Base-by-base conservation (phyloP, 1,140 invertebrate species). In the Hyposmocoma kahamanoa region DNA sequence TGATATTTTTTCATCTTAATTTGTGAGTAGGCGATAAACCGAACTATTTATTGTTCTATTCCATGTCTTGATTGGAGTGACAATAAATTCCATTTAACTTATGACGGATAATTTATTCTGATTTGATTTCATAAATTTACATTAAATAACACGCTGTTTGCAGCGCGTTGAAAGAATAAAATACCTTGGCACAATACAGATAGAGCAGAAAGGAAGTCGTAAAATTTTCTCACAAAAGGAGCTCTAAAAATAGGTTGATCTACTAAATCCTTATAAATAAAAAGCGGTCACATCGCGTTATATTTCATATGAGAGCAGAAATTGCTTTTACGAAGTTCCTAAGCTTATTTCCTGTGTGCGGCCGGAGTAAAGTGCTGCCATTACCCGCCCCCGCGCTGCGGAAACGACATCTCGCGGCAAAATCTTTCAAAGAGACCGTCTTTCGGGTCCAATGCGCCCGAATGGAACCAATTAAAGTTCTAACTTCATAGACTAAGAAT, bases 311-410 rank as follows among this genome's bases (percentile, higher is more conserved):
- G 75, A 46, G 77, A 80, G 71, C 56, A 68, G 71, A 66, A 81
- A 83, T 84, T 83, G 81, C 81, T 84, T 83, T 84, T 84, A 84
- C 71, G 71, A 71, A 84, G 78, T 83, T 81, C 68, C 67, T 78
- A 81, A 83, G 81, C 81, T 84, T 84, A 84, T 84, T 84, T 83
- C 79, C 81, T 80, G 75, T 65, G 70, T 41, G 67, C 70, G 67
- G 64, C 59, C 67, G 72, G 74, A 60, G 70, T 78, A 81, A 82
- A 83, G 81, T 84, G 81, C 66, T 78, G 62, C 77, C 75, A 83
- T 84, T 84, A 80, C 63, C 43, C 63, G 32, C 51, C 45, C 17
- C 32, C 54, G 28, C 63, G 48, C 61, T 17, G 24, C 75, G 73
- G 77, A 80, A 74, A 52, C 66, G 50, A 42, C 47, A 42, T 62